A percentile compares a stretch with the other conserved stretches of the same genome.
These are phyloP conservation scores for Riparia riparia DNA, from an alignment of 2,113 vertebrate species.

Conservation along the genomic window DNA sequence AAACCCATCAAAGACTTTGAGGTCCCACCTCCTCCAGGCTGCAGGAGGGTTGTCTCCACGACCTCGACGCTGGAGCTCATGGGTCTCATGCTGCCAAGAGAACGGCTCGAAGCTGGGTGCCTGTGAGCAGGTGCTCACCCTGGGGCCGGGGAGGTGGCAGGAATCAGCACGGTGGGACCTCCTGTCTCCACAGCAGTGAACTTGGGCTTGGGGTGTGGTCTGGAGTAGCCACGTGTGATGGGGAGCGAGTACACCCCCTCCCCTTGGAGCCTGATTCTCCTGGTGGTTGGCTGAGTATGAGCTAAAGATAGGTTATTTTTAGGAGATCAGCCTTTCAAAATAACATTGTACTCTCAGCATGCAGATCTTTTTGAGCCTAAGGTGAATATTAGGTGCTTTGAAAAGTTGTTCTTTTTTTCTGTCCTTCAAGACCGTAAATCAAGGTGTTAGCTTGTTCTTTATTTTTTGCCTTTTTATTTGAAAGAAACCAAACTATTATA, in stretches of 20 bases:
- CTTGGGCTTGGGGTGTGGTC: not conserved
- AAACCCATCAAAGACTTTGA: not conserved
- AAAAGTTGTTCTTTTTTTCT: not conserved
- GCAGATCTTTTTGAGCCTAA: not conserved
- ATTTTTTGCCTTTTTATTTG: not conserved
- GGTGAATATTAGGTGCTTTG: not conserved
- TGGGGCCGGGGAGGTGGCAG: not conserved
- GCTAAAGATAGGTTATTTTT: not conserved
- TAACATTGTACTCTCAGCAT: rapidly evolving
- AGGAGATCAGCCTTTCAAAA: not conserved
- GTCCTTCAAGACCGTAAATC: not conserved
- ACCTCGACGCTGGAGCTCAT: rapidly evolving
- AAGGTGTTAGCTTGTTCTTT: not conserved
- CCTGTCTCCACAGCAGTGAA: not conserved
- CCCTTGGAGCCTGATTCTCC: rapidly evolving
- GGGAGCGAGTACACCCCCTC: rapidly evolving
- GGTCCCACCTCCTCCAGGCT: not conserved
- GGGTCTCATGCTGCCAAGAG: not conserved
- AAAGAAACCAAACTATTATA: not conserved
- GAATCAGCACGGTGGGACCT: rapidly evolving
- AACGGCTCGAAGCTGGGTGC: rapidly evolving
- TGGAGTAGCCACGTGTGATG: not conserved
- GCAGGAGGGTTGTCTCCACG: rapidly evolving
- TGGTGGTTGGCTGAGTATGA: not conserved
- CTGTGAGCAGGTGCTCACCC: rapidly evolving